Percentiles rank a stretch among this genome's conserved stretches.
These are phyloP conservation scores for Ameiurus melas DNA, from an alignment of 2,113 vertebrate genomes.

Conservation along the genomic window DNA sequence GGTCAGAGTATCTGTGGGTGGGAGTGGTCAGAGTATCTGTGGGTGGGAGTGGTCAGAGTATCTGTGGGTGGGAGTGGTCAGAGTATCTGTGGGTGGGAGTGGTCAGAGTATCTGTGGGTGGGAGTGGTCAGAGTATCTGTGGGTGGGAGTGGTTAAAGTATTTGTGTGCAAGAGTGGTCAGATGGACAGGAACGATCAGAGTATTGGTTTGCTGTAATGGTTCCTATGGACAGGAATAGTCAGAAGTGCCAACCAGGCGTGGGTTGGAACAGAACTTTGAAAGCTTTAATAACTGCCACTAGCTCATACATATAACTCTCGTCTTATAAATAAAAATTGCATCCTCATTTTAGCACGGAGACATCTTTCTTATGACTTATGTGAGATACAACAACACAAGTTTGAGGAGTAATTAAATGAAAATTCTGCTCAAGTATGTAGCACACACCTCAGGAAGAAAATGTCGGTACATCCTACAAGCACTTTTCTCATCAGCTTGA, in stretches of 20 bases:
- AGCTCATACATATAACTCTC: background rate
- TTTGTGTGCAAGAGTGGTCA: background rate
- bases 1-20: background rate
- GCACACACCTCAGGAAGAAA: background rate
- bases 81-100: background rate
- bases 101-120: background rate
- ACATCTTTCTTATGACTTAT: background rate
- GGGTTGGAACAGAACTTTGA: background rate
- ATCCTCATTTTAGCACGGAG: background rate
- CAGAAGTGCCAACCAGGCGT: background rate
- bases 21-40: too few species aligned
- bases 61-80: background rate
- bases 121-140: background rate
- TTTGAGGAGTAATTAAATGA: constrained; percentile 9
- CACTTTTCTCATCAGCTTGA: constrained; percentile 50
- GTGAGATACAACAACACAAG: constrained; percentile 6
- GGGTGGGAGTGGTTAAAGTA: too few species aligned
- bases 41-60: too few species aligned
- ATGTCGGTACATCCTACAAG: constrained; percentile 42
- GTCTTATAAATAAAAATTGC: background rate
- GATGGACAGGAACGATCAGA: background rate
- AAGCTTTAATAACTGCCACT: background rate
- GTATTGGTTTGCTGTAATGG: too few species aligned
- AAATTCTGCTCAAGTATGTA: background rate
- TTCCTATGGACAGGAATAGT: too few species aligned